Conservation (phyloP, 2,797 vertebrate species). For the Muscicapa comitata region DNA sequence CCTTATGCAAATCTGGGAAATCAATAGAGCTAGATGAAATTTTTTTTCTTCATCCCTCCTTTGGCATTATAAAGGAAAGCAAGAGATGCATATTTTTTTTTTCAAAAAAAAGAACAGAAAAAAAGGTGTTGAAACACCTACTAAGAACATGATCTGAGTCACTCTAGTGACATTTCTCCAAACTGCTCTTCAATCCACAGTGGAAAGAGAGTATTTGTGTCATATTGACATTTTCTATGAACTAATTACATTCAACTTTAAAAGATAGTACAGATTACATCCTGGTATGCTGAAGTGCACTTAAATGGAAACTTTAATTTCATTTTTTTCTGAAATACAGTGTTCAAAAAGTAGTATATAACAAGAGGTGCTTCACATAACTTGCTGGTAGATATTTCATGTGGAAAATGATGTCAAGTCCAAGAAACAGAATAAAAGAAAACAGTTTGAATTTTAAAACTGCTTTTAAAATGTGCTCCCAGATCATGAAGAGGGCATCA, state of each 20-base stretch:
- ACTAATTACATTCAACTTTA: neutral
- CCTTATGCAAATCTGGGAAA: neutral
- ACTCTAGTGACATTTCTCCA: neutral
- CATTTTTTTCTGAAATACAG: neutral
- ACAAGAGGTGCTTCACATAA: neutral
- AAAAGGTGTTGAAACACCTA: neutral
- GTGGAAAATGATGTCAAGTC: neutral
- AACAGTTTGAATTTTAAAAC: neutral
- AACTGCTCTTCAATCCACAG: neutral
- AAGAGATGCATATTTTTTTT: accelerated
- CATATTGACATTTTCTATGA: neutral
- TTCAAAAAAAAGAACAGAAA: neutral
- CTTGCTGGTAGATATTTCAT: neutral
- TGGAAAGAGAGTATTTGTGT: neutral
- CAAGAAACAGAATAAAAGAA: neutral
- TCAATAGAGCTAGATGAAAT: neutral
- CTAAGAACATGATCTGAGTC: neutral
- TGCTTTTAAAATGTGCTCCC: neutral
- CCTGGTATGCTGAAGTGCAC: neutral
- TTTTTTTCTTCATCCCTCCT: neutral
- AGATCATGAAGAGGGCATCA: neutral
- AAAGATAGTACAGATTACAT: neutral
- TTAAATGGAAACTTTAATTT: neutral
- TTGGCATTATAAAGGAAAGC: neutral
- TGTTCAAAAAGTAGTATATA: neutral